Evolutionary conservation across 2,888 invertebrate species (phyloP).

Genomic region (Resseliella maxima): DNA sequence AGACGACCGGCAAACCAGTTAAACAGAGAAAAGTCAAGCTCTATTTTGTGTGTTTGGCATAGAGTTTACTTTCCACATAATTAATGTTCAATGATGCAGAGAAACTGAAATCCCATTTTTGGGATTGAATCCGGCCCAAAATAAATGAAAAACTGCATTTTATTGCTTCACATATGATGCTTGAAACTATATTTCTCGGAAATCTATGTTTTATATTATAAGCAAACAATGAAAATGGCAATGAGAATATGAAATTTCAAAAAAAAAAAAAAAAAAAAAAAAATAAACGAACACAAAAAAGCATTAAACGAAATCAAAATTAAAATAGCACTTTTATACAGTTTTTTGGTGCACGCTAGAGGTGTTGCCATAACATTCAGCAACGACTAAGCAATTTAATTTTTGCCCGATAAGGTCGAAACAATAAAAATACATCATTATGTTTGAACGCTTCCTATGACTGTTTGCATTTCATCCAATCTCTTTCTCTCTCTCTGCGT

Average conservation of each 20-base stretch:
- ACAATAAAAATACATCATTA: constrained; percentile 34
- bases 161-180: constrained; percentile 29
- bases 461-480: background rate
- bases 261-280: too few relatives aligned
- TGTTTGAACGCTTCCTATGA: background rate
- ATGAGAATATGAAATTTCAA: too few relatives aligned
- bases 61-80: background rate
- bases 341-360: background rate
- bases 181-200: background rate
- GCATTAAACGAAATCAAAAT: background rate
- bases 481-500: background rate
- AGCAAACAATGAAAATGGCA: background rate
- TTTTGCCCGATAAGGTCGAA: constrained; percentile 3
- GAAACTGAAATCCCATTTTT: background rate
- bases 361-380: background rate
- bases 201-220: background rate
- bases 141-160: constrained; percentile 8
- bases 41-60: background rate
- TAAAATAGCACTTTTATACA: background rate
- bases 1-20: too few relatives aligned
- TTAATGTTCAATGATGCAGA: constrained; percentile 46
- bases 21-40: too few relatives aligned
- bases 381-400: background rate
- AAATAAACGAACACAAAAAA: background rate
- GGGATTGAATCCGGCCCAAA: background rate